Percentiles rank a stretch among this genome's conserved stretches.
Conservation (phyloP, 2,888 invertebrate genomes). For the Steinernema hermaphroditum region DNA sequence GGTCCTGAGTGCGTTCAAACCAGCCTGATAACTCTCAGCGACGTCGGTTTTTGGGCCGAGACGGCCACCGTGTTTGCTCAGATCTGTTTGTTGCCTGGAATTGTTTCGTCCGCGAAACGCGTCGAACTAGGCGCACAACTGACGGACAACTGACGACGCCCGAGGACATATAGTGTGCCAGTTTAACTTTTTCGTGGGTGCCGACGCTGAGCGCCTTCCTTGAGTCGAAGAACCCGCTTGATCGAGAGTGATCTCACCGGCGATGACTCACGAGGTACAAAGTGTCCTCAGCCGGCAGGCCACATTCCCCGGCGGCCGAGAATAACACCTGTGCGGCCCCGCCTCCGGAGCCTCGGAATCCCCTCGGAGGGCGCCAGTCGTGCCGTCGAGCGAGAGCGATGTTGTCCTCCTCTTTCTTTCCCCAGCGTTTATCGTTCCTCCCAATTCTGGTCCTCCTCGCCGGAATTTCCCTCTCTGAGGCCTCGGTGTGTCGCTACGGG, state of each 20-base stretch:
- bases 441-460: not conserved
- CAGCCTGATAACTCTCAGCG: no score
- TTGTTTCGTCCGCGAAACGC: slow-evolving; percentile 4
- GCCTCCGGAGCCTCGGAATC: slow-evolving; percentile 8
- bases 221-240: no score
- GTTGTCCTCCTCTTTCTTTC: not conserved
- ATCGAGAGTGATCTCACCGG: no score
- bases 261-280: no score
- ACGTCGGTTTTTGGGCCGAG: no score
- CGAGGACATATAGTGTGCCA: no score
- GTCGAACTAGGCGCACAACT: slow-evolving; percentile 19
- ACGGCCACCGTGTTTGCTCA: not conserved
- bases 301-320: not conserved
- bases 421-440: not conserved
- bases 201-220: no score
- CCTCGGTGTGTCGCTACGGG: slow-evolving; percentile 12
- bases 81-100: not conserved
- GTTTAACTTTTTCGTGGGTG: no score
- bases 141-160: slow-evolving; percentile 18
- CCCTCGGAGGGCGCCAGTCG: not conserved
- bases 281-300: no score
- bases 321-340: slow-evolving; percentile 26
- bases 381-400: not conserved
- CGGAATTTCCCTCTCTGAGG: not conserved
- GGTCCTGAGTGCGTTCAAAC: no score